These are phyloP conservation scores for Arbacia lixula DNA, from an alignment of 53 echinoderm and acorn worm genomes.

Conservation along the genomic window DNA sequence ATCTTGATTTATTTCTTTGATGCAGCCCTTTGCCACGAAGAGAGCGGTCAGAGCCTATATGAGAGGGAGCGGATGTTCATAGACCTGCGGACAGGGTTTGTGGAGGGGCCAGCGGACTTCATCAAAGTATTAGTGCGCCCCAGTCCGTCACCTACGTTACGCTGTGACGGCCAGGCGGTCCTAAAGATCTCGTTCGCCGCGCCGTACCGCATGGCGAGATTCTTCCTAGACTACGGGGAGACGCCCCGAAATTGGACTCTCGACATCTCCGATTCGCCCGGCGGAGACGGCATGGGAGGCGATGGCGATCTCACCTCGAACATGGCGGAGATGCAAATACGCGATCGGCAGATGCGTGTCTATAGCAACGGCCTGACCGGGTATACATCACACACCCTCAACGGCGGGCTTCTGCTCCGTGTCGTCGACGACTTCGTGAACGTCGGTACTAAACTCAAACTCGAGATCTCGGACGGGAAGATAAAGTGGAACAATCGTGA, in stretches of 20 bases:
- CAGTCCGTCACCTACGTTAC: slow-evolving; percentile 55
- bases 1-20: neutral
- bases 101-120: slow-evolving; percentile 73
- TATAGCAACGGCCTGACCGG: slow-evolving; percentile 93
- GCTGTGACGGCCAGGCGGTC: slow-evolving; percentile 86
- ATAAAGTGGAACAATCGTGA: slow-evolving; percentile 90
- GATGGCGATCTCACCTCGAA: slow-evolving; percentile 73
- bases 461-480: slow-evolving; percentile 86
- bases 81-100: slow-evolving; percentile 80
- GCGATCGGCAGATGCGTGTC: slow-evolving; percentile 83
- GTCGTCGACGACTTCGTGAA: slow-evolving; percentile 89
- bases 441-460: slow-evolving; percentile 67
- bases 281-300: slow-evolving; percentile 94
- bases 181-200: slow-evolving; percentile 85
- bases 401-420: slow-evolving; percentile 86
- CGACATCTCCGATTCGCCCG: slow-evolving; percentile 88
- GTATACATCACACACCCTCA: slow-evolving; percentile 75
- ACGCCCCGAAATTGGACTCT: slow-evolving; percentile 87
- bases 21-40: slow-evolving; percentile 59
- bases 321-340: slow-evolving; percentile 93
- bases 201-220: slow-evolving; percentile 77
- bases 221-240: slow-evolving; percentile 80
- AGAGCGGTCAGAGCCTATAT: slow-evolving; percentile 49
- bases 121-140: slow-evolving; percentile 73
- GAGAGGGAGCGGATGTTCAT: slow-evolving; percentile 50